Conservation (phyloP, 2,113 vertebrate species). For the Indicator maculatus region DNA sequence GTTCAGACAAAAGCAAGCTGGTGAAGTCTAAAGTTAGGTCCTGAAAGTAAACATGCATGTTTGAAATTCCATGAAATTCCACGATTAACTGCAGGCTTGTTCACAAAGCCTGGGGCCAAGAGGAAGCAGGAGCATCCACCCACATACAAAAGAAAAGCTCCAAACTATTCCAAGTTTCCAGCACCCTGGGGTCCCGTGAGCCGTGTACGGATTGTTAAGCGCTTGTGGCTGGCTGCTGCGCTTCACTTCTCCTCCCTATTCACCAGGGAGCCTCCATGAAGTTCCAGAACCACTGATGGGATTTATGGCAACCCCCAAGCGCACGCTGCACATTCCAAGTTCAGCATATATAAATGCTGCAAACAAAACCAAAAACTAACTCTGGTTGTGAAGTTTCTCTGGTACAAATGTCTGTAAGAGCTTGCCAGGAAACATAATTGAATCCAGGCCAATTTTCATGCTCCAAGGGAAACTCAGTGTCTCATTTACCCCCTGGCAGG, state of each 20-base stretch:
- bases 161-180: constrained; percentile 34
- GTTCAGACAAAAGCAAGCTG: neutral
- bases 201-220: neutral
- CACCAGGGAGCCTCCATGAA: neutral
- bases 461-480: constrained; percentile 43
- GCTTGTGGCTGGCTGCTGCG: neutral
- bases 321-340: neutral
- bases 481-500: constrained; percentile 44
- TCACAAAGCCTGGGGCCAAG: neutral
- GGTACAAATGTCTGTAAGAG: constrained; percentile 7
- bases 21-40: constrained; percentile 1
- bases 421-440: constrained; percentile 53
- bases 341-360: neutral
- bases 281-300: neutral
- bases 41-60: constrained; percentile 25
- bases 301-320: neutral
- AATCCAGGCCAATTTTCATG: constrained; percentile 38
- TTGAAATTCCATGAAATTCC: constrained; percentile 56
- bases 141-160: constrained; percentile 22
- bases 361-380: constrained; percentile 2
- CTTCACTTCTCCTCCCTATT: neutral
- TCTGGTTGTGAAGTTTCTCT: neutral
- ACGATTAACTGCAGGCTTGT: neutral
- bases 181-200: constrained; percentile 16
- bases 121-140: constrained; percentile 37